phyloP scores from a whole-genome alignment of 2,113 vertebrate species.

The Tricholaema leucomelas region DNA sequence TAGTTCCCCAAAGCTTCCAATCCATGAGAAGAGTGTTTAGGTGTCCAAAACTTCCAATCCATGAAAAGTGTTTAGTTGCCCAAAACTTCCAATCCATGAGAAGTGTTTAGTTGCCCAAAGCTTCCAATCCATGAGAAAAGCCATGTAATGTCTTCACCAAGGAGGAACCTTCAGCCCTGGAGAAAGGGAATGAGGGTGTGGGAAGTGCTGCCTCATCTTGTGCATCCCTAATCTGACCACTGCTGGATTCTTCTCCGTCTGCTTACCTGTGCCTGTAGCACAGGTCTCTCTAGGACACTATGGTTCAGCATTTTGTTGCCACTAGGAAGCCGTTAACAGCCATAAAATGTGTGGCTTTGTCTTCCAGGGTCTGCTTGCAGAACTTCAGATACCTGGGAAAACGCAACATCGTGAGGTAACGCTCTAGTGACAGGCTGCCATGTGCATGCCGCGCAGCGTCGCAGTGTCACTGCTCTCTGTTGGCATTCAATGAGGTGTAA shows the following conservation, averaged over 20 bases:
- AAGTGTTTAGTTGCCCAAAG: not conserved
- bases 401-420: conserved; percentile 95
- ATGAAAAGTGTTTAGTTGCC: not conserved
- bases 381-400: conserved; percentile 97
- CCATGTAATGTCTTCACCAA: not conserved
- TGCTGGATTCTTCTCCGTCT: not conserved
- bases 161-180: not conserved
- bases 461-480: not conserved
- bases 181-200: not conserved
- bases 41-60: no score
- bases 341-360: not conserved
- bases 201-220: not conserved
- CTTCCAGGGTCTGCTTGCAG: conserved; percentile 93
- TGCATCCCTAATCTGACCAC: not conserved
- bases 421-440: not conserved
- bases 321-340: not conserved
- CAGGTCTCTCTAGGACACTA: not conserved
- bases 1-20: no score
- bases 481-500: not conserved
- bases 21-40: not conserved
- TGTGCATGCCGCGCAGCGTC: not conserved
- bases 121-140: not conserved
- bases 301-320: not conserved
- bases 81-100: no score
- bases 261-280: not conserved